Conservation (phyloP, 2,113 vertebrate species). For the Brevimyrus niger region DNA sequence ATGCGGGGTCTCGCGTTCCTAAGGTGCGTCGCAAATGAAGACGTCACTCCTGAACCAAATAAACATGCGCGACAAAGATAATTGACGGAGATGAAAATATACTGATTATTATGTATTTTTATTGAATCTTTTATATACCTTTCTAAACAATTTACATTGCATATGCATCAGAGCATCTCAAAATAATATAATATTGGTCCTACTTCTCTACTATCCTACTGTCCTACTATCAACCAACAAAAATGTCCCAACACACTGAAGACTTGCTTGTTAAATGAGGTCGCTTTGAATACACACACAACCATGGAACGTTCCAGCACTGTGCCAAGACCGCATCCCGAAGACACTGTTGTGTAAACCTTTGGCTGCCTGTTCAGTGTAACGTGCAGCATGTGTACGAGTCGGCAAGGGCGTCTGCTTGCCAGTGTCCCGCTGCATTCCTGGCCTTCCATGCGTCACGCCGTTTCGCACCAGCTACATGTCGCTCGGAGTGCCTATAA, state of each 20-base stretch:
- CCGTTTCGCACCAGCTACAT: neutral
- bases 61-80: neutral
- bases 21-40: neutral
- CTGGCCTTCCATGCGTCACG: neutral
- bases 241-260: neutral
- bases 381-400: neutral
- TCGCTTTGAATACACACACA: neutral
- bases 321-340: neutral
- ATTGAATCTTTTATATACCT: neutral
- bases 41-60: neutral
- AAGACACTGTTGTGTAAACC: neutral
- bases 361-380: neutral
- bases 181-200: neutral
- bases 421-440: neutral
- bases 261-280: neutral
- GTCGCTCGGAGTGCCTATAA: neutral
- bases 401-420: neutral
- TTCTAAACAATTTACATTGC: neutral
- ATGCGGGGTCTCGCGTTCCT: neutral
- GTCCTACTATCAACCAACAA: neutral
- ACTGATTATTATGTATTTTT: neutral
- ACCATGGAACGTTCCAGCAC: neutral
- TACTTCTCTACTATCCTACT: neutral
- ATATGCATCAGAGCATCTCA: neutral
- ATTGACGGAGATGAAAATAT: neutral